Percentiles rank a stretch among this genome's conserved stretches.
phyloP scores from a whole-genome alignment of 2,888 invertebrate genomes.

The Ceraclea dissimilis region DNA sequence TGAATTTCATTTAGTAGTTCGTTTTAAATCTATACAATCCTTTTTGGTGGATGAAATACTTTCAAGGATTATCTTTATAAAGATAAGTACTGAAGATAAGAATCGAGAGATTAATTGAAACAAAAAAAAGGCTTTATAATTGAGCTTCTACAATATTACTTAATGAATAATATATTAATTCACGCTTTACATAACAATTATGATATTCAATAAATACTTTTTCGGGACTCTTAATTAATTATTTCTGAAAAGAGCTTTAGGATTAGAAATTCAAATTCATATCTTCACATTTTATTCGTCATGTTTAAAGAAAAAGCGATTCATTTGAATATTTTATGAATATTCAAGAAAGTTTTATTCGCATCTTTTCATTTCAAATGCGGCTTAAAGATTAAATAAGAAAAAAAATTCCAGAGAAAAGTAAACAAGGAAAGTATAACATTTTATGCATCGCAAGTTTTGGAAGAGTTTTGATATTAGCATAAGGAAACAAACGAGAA shows the following conservation, averaged over 20 bases:
- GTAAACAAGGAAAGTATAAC: background rate
- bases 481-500: background rate
- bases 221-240: background rate
- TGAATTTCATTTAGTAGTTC: no score
- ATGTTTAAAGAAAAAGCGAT: constrained; percentile 8
- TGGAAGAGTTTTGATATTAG: background rate
- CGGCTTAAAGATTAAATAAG: background rate
- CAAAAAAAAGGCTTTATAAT: no score
- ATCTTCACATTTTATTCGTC: constrained; percentile 6
- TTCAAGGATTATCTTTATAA: no score
- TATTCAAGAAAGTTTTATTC: constrained; percentile 9
- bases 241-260: background rate
- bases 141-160: no score
- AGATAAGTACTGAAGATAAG: no score
- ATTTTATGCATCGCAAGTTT: background rate
- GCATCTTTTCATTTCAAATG: background rate
- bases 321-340: constrained; percentile 13
- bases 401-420: background rate
- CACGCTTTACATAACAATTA: no score
- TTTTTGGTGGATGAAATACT: no score
- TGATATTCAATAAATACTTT: background rate
- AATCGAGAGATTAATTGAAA: no score
- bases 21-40: no score
- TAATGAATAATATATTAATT: no score
- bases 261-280: constrained; percentile 5